Conservation (phyloP, 2,888 invertebrate genomes). For the Ectropis crepuscularia region DNA sequence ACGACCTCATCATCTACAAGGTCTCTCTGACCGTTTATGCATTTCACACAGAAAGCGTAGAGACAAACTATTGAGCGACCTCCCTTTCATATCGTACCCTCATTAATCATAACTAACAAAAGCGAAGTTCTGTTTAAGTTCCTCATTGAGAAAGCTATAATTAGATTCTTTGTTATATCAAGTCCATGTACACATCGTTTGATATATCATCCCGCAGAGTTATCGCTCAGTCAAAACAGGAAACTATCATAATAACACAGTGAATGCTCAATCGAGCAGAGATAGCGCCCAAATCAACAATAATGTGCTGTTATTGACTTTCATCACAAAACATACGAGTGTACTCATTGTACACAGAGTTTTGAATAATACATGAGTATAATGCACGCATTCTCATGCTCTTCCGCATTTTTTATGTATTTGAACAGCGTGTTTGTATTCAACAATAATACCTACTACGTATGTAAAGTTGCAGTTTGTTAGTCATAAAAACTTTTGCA, state of each 20-base stretch:
- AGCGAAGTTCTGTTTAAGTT: conserved; percentile 52
- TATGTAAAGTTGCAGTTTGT: conserved; percentile 14
- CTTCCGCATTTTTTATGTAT: conserved; percentile 18
- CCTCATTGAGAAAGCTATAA: conserved; percentile 48
- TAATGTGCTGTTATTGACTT: conserved; percentile 27
- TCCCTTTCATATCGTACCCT: conserved; percentile 42
- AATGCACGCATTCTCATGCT: conserved; percentile 25
- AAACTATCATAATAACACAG: conserved; percentile 19
- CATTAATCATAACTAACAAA: conserved; percentile 58
- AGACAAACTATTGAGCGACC: conserved; percentile 48
- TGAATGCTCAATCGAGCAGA: conserved; percentile 24
- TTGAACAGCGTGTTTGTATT: conserved; percentile 6
- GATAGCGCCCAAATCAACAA: conserved; percentile 29
- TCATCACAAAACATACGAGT: conserved; percentile 22
- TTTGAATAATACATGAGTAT: conserved; percentile 28
- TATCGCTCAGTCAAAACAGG: conserved; percentile 39
- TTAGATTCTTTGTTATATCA: conserved; percentile 48
- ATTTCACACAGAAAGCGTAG: conserved; percentile 47
- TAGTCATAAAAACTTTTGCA: conserved; percentile 3
- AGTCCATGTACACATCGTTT: neutral
- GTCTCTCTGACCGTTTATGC: conserved; percentile 11
- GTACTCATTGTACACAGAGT: conserved; percentile 6
- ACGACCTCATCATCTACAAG: no score
- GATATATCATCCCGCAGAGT: neutral
- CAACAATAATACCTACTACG: conserved; percentile 4